Evolutionary conservation across 2,797 vertebrate genomes (phyloP).

Genomic region (Anguilla marmorata): DNA sequence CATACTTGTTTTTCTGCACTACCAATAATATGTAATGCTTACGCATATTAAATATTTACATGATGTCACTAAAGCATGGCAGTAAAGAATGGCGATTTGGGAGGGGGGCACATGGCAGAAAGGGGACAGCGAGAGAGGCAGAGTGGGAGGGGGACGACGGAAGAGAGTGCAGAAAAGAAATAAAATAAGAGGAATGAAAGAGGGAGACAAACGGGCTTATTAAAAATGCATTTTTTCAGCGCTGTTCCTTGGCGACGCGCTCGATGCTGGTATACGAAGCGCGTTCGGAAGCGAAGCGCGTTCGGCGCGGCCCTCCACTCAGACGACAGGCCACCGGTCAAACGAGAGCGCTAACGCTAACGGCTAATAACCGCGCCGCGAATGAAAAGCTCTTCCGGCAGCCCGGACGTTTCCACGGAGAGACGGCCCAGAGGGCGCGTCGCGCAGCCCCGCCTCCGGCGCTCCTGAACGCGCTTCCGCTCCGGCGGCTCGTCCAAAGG

Average conservation of each 20-base stretch:
- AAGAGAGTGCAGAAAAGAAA: not conserved
- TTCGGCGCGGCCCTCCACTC: not conserved
- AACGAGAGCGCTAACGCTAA: slow-evolving; percentile 60
- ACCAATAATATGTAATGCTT: not conserved
- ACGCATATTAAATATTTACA: not conserved
- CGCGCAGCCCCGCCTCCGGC: slow-evolving; percentile 59
- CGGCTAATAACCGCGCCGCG: slow-evolving; percentile 60
- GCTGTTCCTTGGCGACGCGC: too few relatives aligned
- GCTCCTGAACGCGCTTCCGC: slow-evolving; percentile 53
- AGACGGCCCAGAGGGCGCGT: slow-evolving; percentile 19
- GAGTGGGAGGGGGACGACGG: not conserved
- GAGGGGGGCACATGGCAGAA: not conserved
- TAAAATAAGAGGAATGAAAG: not conserved
- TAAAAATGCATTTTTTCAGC: not conserved
- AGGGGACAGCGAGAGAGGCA: not conserved
- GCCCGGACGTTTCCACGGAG: not conserved
- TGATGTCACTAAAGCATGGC: not conserved
- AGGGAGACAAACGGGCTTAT: not conserved
- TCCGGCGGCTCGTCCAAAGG: slow-evolving; percentile 36
- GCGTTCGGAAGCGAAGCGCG: not conserved
- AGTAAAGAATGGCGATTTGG: not conserved
- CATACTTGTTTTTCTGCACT: not conserved
- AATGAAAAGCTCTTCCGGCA: slow-evolving; percentile 63
- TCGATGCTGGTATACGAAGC: not conserved
- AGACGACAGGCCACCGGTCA: slow-evolving; percentile 31